Base-by-base conservation (phyloP, 2,113 vertebrate species). In the Canis aureus region DNA sequence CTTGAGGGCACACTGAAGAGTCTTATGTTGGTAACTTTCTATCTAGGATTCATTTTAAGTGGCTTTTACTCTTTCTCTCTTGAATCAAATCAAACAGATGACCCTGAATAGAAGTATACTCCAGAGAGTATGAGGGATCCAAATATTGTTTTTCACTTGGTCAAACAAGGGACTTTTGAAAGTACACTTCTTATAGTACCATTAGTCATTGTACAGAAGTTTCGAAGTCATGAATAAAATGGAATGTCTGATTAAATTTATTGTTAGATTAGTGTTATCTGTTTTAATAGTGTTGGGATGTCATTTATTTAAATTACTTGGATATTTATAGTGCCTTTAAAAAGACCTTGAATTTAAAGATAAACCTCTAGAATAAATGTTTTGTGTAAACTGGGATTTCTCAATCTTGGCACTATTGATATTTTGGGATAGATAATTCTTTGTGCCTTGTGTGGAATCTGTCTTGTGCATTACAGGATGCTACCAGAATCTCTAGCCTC, bases 21-120 rank as follows among this genome's bases (percentile, higher is more conserved):
- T 90, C 88, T 97, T 92, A 83, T 69, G 83, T 86, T 92, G 69
- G 74, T 76, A 90, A 95, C 67, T 84, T 92, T 97, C 94, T 94
- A 80, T 57, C 83, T 76, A 29, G 9, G 87, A 85, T 89, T 95
- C 93, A 43, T 92, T 96, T 43, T 84, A 90, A 96, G 87, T 97
- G 96, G 87, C 96, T 97, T 97, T 95, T 97, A 94, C 67, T 87
- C 89, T 97, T 94, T 89, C 53, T 89, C 53, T 60, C 74, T 94
- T 76, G 73, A 97, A 87, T 96, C 55, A 94, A 97, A 87, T 95
- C 67, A 92, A 78, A 64, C n/a, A 57, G 29, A 74, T 71, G 51
- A 59, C 32, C 32, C 35, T 87, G 93, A 71, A 59, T 73, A 91
- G 80, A 97, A 96, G 2, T 94, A 96, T 29, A 87, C 23, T 53